phyloP scores from a whole-genome alignment of 2,113 vertebrate genomes.

The Xiphophorus hellerii region DNA sequence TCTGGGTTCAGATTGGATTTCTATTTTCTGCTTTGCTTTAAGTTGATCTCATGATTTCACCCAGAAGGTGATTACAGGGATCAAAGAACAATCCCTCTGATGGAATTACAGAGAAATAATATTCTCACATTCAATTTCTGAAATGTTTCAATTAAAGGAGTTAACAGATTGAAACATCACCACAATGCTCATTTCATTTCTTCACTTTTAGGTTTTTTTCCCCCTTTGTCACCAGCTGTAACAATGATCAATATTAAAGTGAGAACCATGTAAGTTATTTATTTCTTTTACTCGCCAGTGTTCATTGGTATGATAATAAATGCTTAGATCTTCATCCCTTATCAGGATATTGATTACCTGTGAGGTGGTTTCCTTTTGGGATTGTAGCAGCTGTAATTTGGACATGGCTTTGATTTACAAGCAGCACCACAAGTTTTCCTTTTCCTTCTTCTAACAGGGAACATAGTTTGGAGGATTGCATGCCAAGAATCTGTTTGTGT shows the following conservation, averaged over 20 bases:
- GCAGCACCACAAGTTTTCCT: too few species aligned
- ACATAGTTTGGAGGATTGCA: too few species aligned
- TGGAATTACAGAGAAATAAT: background rate
- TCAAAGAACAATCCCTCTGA: background rate
- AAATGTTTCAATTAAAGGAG: background rate
- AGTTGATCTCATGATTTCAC: background rate
- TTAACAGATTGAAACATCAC: background rate
- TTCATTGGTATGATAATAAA: too few species aligned
- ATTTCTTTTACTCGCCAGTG: too few species aligned
- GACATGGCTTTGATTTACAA: too few species aligned
- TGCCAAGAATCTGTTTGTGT: slow-evolving; percentile 35
- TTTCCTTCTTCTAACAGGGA: background rate
- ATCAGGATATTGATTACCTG: too few species aligned
- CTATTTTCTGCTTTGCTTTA: background rate
- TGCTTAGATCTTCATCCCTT: background rate
- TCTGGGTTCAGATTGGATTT: background rate
- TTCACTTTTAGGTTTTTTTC: too few species aligned
- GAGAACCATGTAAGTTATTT: background rate
- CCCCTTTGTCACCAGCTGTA: too few species aligned
- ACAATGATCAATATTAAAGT: background rate
- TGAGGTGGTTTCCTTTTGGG: too few species aligned
- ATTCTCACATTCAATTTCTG: background rate
- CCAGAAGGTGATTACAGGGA: background rate
- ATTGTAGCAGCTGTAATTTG: too few species aligned
- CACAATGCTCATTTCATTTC: background rate